Conservation (phyloP, 1,140 invertebrate genomes). For the Sesamia nonagrioides region DNA sequence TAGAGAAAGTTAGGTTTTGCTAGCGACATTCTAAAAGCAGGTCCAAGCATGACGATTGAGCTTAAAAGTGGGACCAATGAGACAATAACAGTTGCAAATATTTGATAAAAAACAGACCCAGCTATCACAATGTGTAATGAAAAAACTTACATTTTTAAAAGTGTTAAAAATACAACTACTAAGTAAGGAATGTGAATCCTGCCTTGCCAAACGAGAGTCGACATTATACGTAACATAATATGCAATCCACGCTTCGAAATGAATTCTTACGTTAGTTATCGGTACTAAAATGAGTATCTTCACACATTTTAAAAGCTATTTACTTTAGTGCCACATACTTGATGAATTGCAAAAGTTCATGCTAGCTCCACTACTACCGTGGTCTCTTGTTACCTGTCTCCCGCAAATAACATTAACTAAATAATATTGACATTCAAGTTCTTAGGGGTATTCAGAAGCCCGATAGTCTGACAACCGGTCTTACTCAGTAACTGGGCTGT, state of each 20-base stretch:
- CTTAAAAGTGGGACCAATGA: too few species aligned
- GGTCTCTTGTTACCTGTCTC: neutral
- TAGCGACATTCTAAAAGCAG: neutral
- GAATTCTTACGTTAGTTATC: constrained; percentile 64
- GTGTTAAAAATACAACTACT: constrained; percentile 23
- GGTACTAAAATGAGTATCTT: constrained; percentile 51
- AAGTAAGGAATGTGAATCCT: constrained; percentile 40
- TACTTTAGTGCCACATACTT: constrained; percentile 2
- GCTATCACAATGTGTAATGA: neutral
- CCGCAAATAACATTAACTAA: neutral
- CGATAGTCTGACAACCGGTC: too few species aligned
- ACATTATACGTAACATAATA: constrained; percentile 67
- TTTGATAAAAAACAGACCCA: too few species aligned
- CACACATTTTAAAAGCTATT: constrained; percentile 13
- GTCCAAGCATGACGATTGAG: too few species aligned
- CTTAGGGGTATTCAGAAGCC: too few species aligned
- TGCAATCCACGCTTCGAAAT: constrained; percentile 62
- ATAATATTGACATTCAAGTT: neutral
- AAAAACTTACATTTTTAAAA: constrained; percentile 26
- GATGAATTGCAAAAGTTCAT: neutral
- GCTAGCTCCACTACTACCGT: neutral
- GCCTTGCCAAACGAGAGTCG: constrained; percentile 38
- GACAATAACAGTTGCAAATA: too few species aligned
- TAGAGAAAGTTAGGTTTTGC: neutral
- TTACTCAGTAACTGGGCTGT: too few species aligned